Base-by-base conservation (phyloP, 2,797 vertebrate genomes). In the Myotis planiceps region DNA sequence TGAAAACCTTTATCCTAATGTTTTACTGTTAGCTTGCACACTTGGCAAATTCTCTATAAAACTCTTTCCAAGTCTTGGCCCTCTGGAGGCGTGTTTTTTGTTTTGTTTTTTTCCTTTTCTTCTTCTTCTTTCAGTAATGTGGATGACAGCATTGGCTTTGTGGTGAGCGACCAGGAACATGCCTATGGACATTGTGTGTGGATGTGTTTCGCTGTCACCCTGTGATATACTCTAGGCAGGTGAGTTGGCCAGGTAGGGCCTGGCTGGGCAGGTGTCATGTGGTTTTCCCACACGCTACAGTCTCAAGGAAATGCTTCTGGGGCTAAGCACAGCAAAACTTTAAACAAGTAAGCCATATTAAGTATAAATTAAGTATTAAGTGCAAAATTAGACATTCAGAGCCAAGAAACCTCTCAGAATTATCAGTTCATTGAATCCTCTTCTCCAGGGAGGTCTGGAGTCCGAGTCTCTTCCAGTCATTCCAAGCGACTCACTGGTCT, bases 281-380 rank as follows among this genome's bases (percentile, higher is more conserved):
- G 42, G n/a, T 90, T 93, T 78, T 27, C 47, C 8, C 51, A n/a
- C 6, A 65, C 72, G 5, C 29, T 39, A 5, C 9, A 72, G 23
- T 39, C 37, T 83, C 37, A 60, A 21, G 66, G 66, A 90, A 84
- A 86, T 78, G 83, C 55, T 93, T 93, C 63, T 86, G 42, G 13
- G 58, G n/a, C 53, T 45, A 66, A 63, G 39, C 42, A 69, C 45
- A 39, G 21, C 49, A 75, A 69, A 60, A 60, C 8, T 88, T 60
- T 15, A 76, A 84, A 89, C 14, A 78, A 60, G 58, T 60, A 78
- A 39, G 18, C 12, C 21, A 2, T 65, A 16, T 51, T 45, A 66
- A 51, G 9, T 94, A 81, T 89, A 72, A 83, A 45, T 88, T 86
- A 89, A 86, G 53, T 49, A 47, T 49, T 39, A 85, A 42, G 32